A percentile compares a stretch with the other conserved stretches of the same genome.
Evolutionary conservation across 2,113 vertebrate species (phyloP).

Genomic region (Tetraodon nigroviridis): DNA sequence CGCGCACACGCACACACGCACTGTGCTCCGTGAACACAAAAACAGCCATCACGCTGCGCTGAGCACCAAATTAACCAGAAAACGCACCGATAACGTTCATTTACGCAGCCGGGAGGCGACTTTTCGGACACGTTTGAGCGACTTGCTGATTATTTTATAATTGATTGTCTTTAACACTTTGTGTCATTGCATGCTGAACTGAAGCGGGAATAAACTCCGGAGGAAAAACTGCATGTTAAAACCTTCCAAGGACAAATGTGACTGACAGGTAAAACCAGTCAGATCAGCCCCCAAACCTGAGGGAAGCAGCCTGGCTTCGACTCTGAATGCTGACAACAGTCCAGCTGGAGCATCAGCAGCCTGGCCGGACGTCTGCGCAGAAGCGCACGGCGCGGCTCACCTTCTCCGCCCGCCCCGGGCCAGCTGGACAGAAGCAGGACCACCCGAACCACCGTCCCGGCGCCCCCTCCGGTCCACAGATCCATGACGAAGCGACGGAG

Average conservation of each 20-base stretch:
- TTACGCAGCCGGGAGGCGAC: conserved; percentile 7
- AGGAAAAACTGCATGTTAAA: too few species aligned
- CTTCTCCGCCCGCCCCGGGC: conserved; percentile 44
- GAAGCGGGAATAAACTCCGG: too few species aligned
- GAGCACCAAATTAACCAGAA: conserved; percentile 25
- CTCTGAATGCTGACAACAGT: neutral
- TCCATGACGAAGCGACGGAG: conserved; percentile 38
- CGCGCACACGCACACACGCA: neutral
- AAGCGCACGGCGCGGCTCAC: conserved; percentile 34
- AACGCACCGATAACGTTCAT: conserved; percentile 1
- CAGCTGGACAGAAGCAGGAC: conserved; percentile 34
- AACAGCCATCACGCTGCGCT: neutral
- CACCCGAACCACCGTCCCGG: conserved; percentile 43
- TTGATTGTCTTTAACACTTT: too few species aligned
- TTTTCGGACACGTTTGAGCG: neutral
- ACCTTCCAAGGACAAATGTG: too few species aligned
- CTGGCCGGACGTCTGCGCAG: neutral
- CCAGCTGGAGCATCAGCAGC: too few species aligned
- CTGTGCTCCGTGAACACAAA: neutral
- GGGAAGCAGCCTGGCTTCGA: too few species aligned
- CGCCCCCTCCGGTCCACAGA: conserved; percentile 29
- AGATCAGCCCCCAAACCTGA: too few species aligned
- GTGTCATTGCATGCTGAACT: too few species aligned
- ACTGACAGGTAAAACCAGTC: too few species aligned
- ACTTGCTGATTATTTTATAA: too few species aligned